Conservation (phyloP, 2,888 invertebrate species). For the Diachrysia chrysitis region DNA sequence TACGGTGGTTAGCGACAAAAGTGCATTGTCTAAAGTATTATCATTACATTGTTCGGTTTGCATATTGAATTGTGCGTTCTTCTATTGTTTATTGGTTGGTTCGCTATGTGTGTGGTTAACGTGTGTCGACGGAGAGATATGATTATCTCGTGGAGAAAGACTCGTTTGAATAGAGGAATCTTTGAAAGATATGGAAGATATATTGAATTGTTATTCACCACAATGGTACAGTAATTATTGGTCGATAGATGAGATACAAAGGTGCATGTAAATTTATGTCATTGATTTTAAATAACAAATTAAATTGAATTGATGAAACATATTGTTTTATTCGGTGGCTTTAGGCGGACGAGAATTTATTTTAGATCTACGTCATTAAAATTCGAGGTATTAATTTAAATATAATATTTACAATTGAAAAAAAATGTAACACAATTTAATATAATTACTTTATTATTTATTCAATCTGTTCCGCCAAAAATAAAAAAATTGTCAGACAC, state of each 20-base stretch:
- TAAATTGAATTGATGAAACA: too few relatives aligned
- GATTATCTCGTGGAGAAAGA: conserved; percentile 45
- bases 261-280: background rate
- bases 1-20: conserved; percentile 87
- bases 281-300: background rate
- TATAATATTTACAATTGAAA: too few relatives aligned
- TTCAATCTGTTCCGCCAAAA: too few relatives aligned
- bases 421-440: too few relatives aligned
- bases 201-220: background rate
- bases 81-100: conserved; percentile 82
- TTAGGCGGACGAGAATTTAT: too few relatives aligned
- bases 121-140: conserved; percentile 48
- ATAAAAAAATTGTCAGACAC: too few relatives aligned
- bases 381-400: too few relatives aligned
- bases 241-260: background rate
- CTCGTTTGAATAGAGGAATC: conserved; percentile 31
- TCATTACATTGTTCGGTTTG: conserved; percentile 87
- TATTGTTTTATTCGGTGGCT: too few relatives aligned
- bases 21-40: conserved; percentile 85
- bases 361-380: too few relatives aligned
- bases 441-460: too few relatives aligned
- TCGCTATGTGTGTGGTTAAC: conserved; percentile 82
- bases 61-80: conserved; percentile 87
- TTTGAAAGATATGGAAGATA: conserved; percentile 8
- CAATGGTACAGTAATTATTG: background rate